These are phyloP conservation scores for Procavia capensis DNA, from an alignment of 2,113 vertebrate species.

Conservation along the genomic window DNA sequence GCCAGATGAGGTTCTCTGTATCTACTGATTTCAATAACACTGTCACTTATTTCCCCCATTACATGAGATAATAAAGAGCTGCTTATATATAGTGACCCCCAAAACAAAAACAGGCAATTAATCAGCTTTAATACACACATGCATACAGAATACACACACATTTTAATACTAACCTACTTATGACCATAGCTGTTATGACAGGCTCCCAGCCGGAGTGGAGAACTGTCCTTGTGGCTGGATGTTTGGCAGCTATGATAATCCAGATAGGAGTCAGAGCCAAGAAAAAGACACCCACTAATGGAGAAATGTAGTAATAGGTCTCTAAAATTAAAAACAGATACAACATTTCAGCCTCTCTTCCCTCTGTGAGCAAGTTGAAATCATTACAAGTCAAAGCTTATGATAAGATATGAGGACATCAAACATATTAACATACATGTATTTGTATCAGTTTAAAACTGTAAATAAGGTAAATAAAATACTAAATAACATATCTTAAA, in stretches of 20 bases:
- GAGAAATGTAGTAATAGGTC: slow-evolving; percentile 93
- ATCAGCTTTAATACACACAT: background rate
- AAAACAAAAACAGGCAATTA: background rate
- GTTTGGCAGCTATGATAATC: slow-evolving; percentile 97
- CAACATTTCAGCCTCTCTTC: slow-evolving; percentile 39
- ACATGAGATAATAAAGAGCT: background rate
- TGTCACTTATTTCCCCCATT: background rate
- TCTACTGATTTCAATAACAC: background rate
- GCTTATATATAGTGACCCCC: background rate
- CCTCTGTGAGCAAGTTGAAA: slow-evolving; percentile 16
- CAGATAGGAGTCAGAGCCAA: slow-evolving; percentile 97
- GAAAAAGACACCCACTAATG: slow-evolving; percentile 96
- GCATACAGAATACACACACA: background rate
- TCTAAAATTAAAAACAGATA: slow-evolving; percentile 86
- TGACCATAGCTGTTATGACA: slow-evolving; percentile 98
- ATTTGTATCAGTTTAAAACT: slow-evolving; percentile 12
- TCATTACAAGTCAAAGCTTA: background rate
- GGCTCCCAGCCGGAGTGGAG: slow-evolving; percentile 99
- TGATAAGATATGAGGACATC: background rate
- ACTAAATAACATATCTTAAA: background rate
- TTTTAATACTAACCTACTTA: slow-evolving; percentile 92
- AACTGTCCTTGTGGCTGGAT: slow-evolving; percentile 97
- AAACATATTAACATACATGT: background rate
- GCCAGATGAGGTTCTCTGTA: background rate
- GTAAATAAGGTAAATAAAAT: slow-evolving; percentile 8